Evolutionary conservation across 2,113 vertebrate species (phyloP).

Genomic region (Hoplias malabaricus): DNA sequence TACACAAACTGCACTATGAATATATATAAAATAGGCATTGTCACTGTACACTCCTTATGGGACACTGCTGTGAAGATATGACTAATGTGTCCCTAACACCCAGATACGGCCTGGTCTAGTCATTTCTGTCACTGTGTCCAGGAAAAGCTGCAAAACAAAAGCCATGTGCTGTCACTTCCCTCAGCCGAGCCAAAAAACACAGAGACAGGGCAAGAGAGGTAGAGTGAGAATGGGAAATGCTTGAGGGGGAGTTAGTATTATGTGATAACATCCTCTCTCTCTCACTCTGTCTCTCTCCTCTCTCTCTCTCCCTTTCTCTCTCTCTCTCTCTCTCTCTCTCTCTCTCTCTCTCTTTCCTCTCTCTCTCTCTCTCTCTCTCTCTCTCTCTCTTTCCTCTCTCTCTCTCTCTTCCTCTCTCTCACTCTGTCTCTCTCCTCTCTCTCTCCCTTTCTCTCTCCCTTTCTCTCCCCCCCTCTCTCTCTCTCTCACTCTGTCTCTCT

Average conservation of each 20-base stretch:
- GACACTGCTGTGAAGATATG: constrained; percentile 19
- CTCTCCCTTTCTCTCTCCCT: too few species aligned
- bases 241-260: constrained; percentile 63
- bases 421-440: too few species aligned
- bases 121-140: constrained; percentile 35
- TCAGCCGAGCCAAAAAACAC: constrained; percentile 80
- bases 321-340: background rate
- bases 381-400: background rate
- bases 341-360: background rate
- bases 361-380: background rate
- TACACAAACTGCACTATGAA: too few species aligned
- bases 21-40: constrained; percentile 15
- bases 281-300: background rate
- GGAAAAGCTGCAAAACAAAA: constrained; percentile 17
- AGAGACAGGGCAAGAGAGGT: constrained; percentile 68
- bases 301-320: background rate
- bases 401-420: background rate
- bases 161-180: constrained; percentile 40
- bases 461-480: too few species aligned
- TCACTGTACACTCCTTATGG: constrained; percentile 27
- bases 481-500: too few species aligned
- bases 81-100: constrained; percentile 33
- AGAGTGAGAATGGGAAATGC: background rate
- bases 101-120: constrained; percentile 27
- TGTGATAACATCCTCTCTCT: constrained; percentile 58